Base-by-base conservation (phyloP, 2,797 vertebrate genomes). In the Argentina silus region DNA sequence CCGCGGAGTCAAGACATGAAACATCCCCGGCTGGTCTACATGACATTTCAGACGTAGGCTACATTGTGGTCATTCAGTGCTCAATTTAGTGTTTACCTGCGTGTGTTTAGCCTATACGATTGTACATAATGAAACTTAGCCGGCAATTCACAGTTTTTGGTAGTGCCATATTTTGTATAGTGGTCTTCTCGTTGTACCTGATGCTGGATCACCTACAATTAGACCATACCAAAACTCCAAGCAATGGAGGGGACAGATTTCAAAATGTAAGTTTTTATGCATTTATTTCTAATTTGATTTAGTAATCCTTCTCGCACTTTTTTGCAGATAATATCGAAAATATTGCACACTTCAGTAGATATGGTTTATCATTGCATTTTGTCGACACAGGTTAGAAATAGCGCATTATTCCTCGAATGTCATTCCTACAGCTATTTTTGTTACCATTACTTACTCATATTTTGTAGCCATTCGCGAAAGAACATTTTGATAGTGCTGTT, bases 171-270 rank as follows among this genome's bases (percentile, higher is more conserved):
- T 97, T 98, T 86, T 96, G 94, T 48, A 86, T 96, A 63, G 96
- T 95, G 2, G 91, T 97, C 73, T 95, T 96, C 86, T 96, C 95
- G 7, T 84, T 98, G 27, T 96, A 97, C 84, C 88, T 95, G 75
- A 96, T 96, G 96, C 90, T 98, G 89, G 96, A 97, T 85, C 87
- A 94, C 62, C 94, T 95, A 15, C 94, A 95, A 85, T 78, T 95
- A 55, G 95, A 96, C 70, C 89, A 93, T 36, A 91, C 90, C n/a
- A 90, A 90, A 74, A 89, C 62, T 78, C 92, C 89, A 6, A 81
- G 86, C 78, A 94, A 93, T 73, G 78, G 70, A 74, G 72, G 67
- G 70, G 95, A 93, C 68, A 88, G 86, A 56, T 90, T 91, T 51
- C 91, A 85, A 64, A 91, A 79, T 60, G 44, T 80, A 71, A 79